phyloP scores from a whole-genome alignment of 2,888 invertebrate species.

The Tipula helvola region DNA sequence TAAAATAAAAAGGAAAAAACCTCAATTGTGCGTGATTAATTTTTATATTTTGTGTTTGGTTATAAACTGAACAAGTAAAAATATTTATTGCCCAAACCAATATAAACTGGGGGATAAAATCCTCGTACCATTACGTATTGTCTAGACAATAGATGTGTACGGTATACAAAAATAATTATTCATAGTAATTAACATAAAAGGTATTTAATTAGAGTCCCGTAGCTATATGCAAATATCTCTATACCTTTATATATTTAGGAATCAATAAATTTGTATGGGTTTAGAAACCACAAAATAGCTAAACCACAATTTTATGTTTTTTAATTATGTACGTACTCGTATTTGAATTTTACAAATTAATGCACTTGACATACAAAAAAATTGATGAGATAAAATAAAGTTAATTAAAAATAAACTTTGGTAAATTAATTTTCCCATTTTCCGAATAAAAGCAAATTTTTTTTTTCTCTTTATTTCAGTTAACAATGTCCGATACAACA shows the following conservation, averaged over 20 bases:
- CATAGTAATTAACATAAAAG: not conserved
- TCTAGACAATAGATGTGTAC: not conserved
- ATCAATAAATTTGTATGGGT: not conserved
- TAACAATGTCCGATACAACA: conserved; percentile 39
- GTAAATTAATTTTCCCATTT: not conserved
- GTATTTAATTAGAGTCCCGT: not conserved
- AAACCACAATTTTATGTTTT: not conserved
- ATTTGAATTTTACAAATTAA: not conserved
- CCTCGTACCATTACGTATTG: not conserved
- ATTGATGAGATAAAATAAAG: not conserved
- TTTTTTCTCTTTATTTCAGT: conserved; percentile 23
- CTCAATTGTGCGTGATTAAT: not conserved
- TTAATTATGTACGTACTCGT: not conserved
- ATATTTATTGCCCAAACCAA: not conserved
- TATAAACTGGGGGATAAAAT: not conserved
- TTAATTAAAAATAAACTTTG: not conserved
- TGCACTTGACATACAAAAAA: not conserved
- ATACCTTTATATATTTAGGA: not conserved
- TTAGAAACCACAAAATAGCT: not conserved
- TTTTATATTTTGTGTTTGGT: not conserved
- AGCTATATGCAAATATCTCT: not conserved
- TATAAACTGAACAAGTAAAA: not conserved
- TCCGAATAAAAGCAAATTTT: not conserved
- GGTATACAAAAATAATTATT: not conserved
- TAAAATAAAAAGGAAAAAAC: not conserved